Conservation (phyloP, 2,888 invertebrate species). For the Acrobasis repandana region DNA sequence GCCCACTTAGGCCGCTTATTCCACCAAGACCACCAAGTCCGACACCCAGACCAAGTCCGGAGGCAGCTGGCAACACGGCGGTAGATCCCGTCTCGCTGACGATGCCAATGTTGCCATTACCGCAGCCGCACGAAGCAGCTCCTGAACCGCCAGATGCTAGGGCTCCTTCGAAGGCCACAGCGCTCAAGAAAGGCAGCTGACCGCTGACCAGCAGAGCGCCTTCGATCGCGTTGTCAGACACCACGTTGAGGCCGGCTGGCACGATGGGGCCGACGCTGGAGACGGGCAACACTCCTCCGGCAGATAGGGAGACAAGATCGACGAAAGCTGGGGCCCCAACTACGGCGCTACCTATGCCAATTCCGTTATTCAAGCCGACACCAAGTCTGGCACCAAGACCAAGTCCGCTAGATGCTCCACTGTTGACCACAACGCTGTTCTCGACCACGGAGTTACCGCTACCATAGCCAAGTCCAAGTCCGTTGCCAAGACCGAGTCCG, state of each 20-base stretch:
- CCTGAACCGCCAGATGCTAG: constrained; percentile 46
- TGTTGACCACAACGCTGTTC: not conserved
- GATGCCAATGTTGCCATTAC: constrained; percentile 42
- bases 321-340: constrained; percentile 1
- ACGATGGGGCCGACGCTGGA: constrained; percentile 29
- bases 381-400: not conserved
- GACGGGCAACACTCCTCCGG: constrained; percentile 33
- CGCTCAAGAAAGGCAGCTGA: constrained; percentile 48
- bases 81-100: constrained; percentile 35
- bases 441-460: not conserved
- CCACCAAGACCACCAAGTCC: constrained; percentile 27
- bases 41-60: constrained; percentile 24
- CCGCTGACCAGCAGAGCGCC: constrained; percentile 46
- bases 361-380: not conserved
- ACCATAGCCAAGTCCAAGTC: constrained; percentile 11
- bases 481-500: constrained; percentile 26
- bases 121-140: constrained; percentile 40
- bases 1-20: constrained; percentile 1
- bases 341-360: not conserved
- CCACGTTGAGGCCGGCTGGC: constrained; percentile 44
- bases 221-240: constrained; percentile 47
- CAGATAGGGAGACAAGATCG: constrained; percentile 20
- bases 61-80: constrained; percentile 27
- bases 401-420: not conserved
- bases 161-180: constrained; percentile 45